Evolutionary conservation across 1,140 invertebrate genomes (phyloP).

Genomic region (Ruditapes philippinarum): DNA sequence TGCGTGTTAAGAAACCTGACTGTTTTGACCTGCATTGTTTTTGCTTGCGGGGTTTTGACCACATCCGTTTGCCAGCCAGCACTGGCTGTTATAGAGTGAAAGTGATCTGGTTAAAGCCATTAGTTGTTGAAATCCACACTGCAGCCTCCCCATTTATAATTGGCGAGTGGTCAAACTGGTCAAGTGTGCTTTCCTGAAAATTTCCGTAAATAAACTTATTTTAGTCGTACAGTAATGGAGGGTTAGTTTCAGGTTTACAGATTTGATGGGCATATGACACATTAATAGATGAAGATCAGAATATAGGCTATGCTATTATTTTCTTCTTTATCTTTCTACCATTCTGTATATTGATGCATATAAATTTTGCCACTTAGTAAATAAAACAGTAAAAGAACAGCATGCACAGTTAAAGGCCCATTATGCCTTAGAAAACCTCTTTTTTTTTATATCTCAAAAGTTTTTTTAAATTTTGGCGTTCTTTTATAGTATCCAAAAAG

Average conservation of each 20-base stretch:
- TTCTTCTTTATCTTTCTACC: neutral
- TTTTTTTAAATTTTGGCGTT: too few relatives aligned
- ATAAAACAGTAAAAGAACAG: too few relatives aligned
- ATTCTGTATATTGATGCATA: too few relatives aligned
- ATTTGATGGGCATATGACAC: neutral
- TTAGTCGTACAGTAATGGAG: constrained; percentile 42
- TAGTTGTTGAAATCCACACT: constrained; percentile 40
- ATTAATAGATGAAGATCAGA: neutral
- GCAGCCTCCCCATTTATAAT: constrained; percentile 39
- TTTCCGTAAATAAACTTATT: constrained; percentile 45
- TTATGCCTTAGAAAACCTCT: too few relatives aligned
- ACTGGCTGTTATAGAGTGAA: constrained; percentile 31
- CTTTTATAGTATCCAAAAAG: too few relatives aligned
- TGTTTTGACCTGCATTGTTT: neutral
- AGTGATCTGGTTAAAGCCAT: constrained; percentile 52
- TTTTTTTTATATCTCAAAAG: too few relatives aligned
- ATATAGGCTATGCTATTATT: neutral
- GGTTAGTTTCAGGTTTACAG: neutral
- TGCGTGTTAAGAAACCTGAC: too few relatives aligned
- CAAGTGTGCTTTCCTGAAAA: constrained; percentile 40
- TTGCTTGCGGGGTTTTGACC: neutral
- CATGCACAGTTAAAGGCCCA: too few relatives aligned
- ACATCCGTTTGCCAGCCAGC: neutral
- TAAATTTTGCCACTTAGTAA: too few relatives aligned
- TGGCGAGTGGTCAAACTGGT: constrained; percentile 48